These are phyloP conservation scores for Drosophila obscura DNA, from an alignment of 1,140 invertebrate genomes.

Conservation along the genomic window DNA sequence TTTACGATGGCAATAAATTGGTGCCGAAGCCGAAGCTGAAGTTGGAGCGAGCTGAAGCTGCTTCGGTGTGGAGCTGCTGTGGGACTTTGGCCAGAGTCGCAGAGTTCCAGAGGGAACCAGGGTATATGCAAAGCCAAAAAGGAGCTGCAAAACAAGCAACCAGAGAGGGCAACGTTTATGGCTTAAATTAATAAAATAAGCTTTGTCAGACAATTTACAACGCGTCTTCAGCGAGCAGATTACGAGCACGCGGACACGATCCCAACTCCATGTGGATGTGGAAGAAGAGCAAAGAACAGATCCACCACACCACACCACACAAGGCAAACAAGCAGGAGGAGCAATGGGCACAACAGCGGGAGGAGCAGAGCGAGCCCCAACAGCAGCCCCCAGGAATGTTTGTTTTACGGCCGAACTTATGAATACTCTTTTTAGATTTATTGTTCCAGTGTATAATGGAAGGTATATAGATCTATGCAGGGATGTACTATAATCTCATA, in stretches of 20 bases:
- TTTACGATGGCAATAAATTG: conserved; percentile 81
- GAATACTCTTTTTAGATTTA: neutral
- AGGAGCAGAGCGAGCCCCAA: conserved; percentile 6
- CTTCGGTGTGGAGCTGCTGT: conserved; percentile 7
- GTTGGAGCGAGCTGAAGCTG: conserved; percentile 7
- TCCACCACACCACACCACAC: neutral
- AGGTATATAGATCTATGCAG: too few species aligned
- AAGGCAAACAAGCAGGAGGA: neutral
- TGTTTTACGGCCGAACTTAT: neutral
- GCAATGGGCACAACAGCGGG: conserved; percentile 10
- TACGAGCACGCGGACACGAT: conserved; percentile 81
- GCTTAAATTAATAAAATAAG: conserved; percentile 84
- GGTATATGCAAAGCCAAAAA: conserved; percentile 62
- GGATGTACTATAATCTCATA: too few species aligned
- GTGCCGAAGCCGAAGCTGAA: conserved; percentile 35
- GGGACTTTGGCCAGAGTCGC: conserved; percentile 9
- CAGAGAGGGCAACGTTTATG: conserved; percentile 77
- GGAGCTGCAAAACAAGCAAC: conserved; percentile 58
- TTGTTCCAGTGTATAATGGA: neutral
- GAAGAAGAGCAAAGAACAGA: conserved; percentile 6
- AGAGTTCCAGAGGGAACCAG: neutral
- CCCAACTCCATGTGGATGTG: conserved; percentile 19
- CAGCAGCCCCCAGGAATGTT: neutral
- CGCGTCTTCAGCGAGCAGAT: conserved; percentile 83
- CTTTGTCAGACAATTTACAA: conserved; percentile 84